These are phyloP conservation scores for Epistrophe eligans DNA, from an alignment of 2,888 invertebrate genomes.

Conservation along the genomic window DNA sequence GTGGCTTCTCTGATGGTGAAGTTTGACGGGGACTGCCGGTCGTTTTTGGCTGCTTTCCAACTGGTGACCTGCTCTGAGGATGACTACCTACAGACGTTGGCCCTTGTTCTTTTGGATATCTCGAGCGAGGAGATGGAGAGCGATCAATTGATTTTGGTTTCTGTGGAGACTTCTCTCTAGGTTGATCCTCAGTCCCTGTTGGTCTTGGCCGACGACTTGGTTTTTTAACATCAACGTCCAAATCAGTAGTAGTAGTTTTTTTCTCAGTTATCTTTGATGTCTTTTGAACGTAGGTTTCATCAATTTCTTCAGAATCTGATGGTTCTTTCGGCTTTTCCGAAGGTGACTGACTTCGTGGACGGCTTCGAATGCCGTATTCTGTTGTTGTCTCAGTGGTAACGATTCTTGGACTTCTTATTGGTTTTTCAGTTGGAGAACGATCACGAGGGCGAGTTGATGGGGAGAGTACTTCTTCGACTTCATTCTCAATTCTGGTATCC, in stretches of 20 bases:
- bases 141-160: conserved; percentile 43
- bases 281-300: conserved; percentile 19
- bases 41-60: conserved; percentile 18
- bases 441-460: conserved; percentile 29
- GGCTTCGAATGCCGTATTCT: conserved; percentile 19
- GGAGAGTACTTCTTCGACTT: not conserved
- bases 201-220: conserved; percentile 25
- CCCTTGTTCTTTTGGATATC: conserved; percentile 18
- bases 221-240: conserved; percentile 18
- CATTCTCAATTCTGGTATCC: not conserved
- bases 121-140: conserved; percentile 50
- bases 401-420: conserved; percentile 32
- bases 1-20: conserved; percentile 42
- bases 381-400: conserved; percentile 32
- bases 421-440: conserved; percentile 39
- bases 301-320: conserved; percentile 16
- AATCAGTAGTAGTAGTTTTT: conserved; percentile 7
- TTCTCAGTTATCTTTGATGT: conserved; percentile 4
- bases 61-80: conserved; percentile 24
- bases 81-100: conserved; percentile 1
- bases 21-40: not conserved
- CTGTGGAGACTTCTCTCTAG: conserved; percentile 34
- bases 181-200: conserved; percentile 22
- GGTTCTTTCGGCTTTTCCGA: conserved; percentile 26
- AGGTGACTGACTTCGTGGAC: conserved; percentile 33